Percentiles rank a stretch among this genome's conserved stretches.
Conservation (phyloP, 2,113 vertebrate genomes). For the Orthochromis indermauri region DNA sequence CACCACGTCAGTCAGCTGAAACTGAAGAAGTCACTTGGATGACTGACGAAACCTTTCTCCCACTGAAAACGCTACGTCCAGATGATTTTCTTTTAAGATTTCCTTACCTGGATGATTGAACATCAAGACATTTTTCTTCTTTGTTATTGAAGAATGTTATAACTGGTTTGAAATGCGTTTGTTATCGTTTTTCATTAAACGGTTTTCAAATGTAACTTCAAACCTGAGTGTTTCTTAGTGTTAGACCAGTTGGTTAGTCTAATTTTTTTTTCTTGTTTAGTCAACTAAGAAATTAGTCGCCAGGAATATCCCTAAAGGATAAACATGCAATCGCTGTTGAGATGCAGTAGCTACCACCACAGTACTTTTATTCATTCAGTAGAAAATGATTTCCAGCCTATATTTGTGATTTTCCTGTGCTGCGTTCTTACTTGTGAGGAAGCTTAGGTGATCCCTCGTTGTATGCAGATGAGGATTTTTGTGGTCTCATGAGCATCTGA, state of each 20-base stretch:
- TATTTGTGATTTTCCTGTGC: background rate
- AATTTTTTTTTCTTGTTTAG: background rate
- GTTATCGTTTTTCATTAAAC: background rate
- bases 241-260: background rate
- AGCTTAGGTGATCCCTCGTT: conserved; percentile 78
- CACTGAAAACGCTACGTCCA: background rate
- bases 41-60: background rate
- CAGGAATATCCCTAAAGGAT: background rate
- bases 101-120: background rate
- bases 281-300: background rate
- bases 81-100: background rate
- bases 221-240: background rate
- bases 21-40: background rate
- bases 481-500: conserved; percentile 77
- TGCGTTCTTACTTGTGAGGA: conserved; percentile 80
- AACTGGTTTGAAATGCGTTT: background rate
- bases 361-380: background rate
- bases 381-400: background rate
- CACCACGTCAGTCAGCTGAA: background rate
- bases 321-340: background rate
- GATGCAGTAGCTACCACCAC: background rate
- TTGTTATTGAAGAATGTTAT: background rate
- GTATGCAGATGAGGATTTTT: conserved; percentile 35
- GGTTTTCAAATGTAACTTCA: background rate
- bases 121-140: background rate